phyloP scores from a whole-genome alignment of 2,797 vertebrate genomes.

The Moxostoma hubbsi region DNA sequence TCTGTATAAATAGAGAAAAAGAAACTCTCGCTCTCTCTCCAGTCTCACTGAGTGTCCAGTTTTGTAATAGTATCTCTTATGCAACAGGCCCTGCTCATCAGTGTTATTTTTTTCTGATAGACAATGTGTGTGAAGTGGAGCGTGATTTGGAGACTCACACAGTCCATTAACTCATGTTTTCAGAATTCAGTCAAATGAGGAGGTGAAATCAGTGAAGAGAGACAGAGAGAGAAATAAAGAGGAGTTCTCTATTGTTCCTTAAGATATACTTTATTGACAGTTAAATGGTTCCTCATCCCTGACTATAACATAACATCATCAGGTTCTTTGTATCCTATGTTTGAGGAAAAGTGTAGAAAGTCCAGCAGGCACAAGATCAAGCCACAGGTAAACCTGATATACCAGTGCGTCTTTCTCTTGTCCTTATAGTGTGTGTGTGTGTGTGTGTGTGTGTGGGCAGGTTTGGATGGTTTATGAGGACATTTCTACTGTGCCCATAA shows the following conservation, averaged over 20 bases:
- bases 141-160: slow-evolving; percentile 12
- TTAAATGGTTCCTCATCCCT: not conserved
- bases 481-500: too few species aligned
- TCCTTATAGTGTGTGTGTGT: not conserved
- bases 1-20: not conserved
- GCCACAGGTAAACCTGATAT: not conserved
- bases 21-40: not conserved
- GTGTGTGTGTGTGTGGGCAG: not conserved
- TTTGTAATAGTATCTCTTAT: slow-evolving; percentile 18
- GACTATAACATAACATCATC: slow-evolving; percentile 1
- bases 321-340: not conserved
- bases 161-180: slow-evolving; percentile 11
- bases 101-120: slow-evolving; percentile 5
- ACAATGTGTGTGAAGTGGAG: slow-evolving; percentile 39
- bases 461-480: too few species aligned
- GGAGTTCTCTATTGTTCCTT: not conserved
- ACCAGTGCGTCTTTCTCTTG: not conserved
- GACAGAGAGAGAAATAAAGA: not conserved
- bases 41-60: slow-evolving; percentile 12
- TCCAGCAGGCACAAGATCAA: slow-evolving; percentile 23
- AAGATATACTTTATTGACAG: not conserved
- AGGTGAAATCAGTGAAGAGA: slow-evolving; percentile 3
- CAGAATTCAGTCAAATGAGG: slow-evolving; percentile 31
- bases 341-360: not conserved
- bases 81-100: slow-evolving; percentile 19